Evolutionary conservation across 53 echinoderm and acorn worm species (phyloP).

Genomic region (Arbacia lixula): DNA sequence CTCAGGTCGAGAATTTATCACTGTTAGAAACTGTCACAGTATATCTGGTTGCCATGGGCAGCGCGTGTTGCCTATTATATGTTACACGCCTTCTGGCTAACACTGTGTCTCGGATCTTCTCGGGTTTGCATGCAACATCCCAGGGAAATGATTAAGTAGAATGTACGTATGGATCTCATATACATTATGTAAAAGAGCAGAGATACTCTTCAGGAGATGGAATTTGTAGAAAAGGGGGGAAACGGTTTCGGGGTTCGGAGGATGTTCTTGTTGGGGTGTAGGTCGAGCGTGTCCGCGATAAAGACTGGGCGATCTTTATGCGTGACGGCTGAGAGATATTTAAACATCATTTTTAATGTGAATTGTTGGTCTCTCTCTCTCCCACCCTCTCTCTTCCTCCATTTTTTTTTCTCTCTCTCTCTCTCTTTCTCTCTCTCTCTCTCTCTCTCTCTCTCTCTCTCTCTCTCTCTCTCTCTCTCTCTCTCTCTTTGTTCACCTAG

Average conservation of each 20-base stretch:
- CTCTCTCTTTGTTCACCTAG: not conserved
- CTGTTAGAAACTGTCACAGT: constrained; percentile 62
- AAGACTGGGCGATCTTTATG: not conserved
- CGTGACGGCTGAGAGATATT: not conserved
- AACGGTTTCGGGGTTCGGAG: too few relatives aligned
- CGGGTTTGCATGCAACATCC: constrained; percentile 14
- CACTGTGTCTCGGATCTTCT: not conserved
- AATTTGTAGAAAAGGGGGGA: too few relatives aligned
- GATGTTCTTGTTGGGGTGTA: too few relatives aligned
- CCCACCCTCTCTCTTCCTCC: too few relatives aligned
- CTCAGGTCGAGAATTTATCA: constrained; percentile 56
- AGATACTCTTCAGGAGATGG: too few relatives aligned
- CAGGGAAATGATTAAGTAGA: constrained; percentile 32
- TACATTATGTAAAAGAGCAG: constrained; percentile 39
- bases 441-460: not conserved
- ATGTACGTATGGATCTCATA: constrained; percentile 39
- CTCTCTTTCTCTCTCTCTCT: constrained; percentile 6
- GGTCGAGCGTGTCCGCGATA: too few relatives aligned
- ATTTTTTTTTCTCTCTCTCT: not conserved
- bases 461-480: not conserved
- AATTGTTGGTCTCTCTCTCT: not conserved
- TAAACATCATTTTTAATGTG: constrained; percentile 9
- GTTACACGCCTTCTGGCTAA: constrained; percentile 34
- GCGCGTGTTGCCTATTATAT: constrained; percentile 59
- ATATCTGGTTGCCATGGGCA: constrained; percentile 30